Evolutionary conservation across 2,888 invertebrate species (phyloP), one percentile per base, ranked within the genome.

Genomic region (Agonopterix alstromeriana): DNA sequence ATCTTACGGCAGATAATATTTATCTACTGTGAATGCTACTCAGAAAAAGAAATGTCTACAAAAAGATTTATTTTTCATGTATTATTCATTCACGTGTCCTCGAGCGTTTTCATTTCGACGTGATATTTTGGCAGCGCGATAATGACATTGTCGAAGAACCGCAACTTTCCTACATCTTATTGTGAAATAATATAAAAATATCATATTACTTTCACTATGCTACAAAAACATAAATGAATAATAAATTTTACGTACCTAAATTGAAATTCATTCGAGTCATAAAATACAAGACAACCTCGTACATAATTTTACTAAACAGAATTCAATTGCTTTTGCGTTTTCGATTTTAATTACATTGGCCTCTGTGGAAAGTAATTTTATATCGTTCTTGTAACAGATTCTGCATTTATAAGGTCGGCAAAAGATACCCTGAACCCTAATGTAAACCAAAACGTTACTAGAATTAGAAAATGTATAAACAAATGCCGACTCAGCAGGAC

Each of bases 31-130:
- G 73, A 77, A 79, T 74, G 78, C 69, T 58, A 70, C 70, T 70
- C 72, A 60, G 70, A 69, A 73, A 49, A 53, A 45, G 44, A 46
- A 48, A 48, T 12, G 42, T 42, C 50, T 42, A 35, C 17, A 60
- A 63, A 75, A 76, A 82, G 84, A 85, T 85, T 82, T 83, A 83
- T 81, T 73, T 80, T 81, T 82, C 81, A 84, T 85, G 84, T 75
- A 80, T 87, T 84, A 86, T 85, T 85, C 84, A 85, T 83, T 73
- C 71, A 73, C 66, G 72, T 78, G 77, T 82, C 82, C 73, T 80
- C 73, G 68, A 77, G 77, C 72, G 70, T 78, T 83, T 82, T 82
- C 81, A 83, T 82, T 82, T 79, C 68, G 70, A 72, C 71, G 72
- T 73, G 72, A 76, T 77, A 79, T 82, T 81, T 81, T 68, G 73